Evolutionary conservation across 2,888 invertebrate species (phyloP), one percentile per base, ranked within the genome.

Genomic region (Caenorhabditis doughertyi): DNA sequence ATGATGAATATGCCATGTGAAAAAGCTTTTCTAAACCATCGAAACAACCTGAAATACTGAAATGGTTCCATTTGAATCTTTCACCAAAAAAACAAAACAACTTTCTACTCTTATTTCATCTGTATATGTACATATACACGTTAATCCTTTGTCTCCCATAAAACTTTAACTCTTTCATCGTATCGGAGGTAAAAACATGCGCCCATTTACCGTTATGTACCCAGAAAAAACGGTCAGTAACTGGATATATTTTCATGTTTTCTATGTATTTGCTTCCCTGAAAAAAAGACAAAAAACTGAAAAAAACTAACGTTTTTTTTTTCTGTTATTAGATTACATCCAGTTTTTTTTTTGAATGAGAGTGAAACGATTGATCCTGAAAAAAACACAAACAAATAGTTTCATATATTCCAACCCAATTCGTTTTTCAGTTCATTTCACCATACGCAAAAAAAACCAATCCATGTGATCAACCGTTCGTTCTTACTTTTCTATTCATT

Each of bases 121-220:
- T n/a, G n/a, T 27, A 32, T 35, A 35, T 8, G 23, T 49, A 39
- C 32, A 47, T 18, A n/a, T n/a, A 49, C 51, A 42, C 49, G 58
- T 18, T 67, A 67, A 76, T 76, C 76, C 58, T 47, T 21, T 51
- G 47, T 32, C 44, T 32, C 49, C 65, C 51, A 49, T 68, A 62
- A 76, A 76, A 62, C 60, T 67, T 67, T 25, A 58, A 42, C 58
- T 51, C 23, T 25, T 18, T 47, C 18, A 47, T 47, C 3, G 3
- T 49, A 16, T 39, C 25, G 27, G 47, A 25, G n/a, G 55, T 13
- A 55, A 74, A 76, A 77, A 77, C 68, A 77, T 77, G 77, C 68
- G 68, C 68, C 77, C 77, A 77, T 77, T 77, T 77, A 68, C 58
- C 16, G 25, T 32, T 68, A 68, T 76, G 74, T 76, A 68, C 60